Evolutionary conservation across 2,797 vertebrate species (phyloP), one percentile per base, ranked within the genome.

Genomic region (Mareca strepera): DNA sequence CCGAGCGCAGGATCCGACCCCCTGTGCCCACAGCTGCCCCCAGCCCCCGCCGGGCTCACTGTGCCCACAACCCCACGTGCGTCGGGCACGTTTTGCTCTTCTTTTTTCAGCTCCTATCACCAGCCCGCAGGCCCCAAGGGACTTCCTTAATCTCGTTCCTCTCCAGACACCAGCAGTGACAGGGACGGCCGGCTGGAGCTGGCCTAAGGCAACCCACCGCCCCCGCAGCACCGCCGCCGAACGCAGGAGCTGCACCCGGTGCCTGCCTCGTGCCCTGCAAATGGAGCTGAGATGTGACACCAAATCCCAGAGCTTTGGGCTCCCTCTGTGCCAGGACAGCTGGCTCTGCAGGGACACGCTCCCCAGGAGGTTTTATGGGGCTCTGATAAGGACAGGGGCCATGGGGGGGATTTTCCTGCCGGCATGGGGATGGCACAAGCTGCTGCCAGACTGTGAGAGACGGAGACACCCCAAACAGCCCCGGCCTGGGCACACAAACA

Each of bases 341-440:
- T 59, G 3, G 0, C 82, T 25, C 31, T 28, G 67, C 60, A 9
- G 31, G 28, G 64, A 1, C 46, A 14, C 53, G 1, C 4, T 26
- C 13, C 81, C 60, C 1, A 0, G 11, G 44, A 68, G 17, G 0
- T 18, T 88, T 70, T 22, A 43, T 46, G n/a, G 12, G 75, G n/a
- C 37, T 48, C 59, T 41, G 1, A 26, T 28, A 28, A 7, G 59
- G 35, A 56, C 25, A 33, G 33, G 21, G 14, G 35, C 26, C 14
- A 12, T 2, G 0, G 5, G 0, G 58, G 12, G 50, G 69, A 50
- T 25, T 9, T 22, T 6, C 68, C 82, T 50, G 31, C 6, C 78
- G 96, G 91, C 11, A 67, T 46, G 46, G n/a, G 33, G 80, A 80
- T 79, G 92, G 93, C 6, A 29, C 88, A 96, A 96, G 97, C 89